A percentile compares a stretch with the other conserved stretches of the same genome.
These are phyloP conservation scores for Nasua narica DNA, from an alignment of 2,797 vertebrate species.

Conservation along the genomic window DNA sequence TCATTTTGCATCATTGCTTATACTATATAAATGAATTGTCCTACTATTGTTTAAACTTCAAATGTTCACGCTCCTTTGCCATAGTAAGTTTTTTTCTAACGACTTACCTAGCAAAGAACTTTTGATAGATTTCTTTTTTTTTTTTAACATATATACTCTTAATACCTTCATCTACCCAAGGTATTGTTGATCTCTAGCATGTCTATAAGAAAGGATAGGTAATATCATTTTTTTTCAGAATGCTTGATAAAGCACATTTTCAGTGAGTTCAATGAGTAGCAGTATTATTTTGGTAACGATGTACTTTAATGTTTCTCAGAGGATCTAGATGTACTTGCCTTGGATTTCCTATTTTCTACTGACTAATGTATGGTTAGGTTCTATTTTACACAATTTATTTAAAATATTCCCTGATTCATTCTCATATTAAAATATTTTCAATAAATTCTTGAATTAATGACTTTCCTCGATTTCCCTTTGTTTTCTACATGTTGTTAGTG, in stretches of 20 bases:
- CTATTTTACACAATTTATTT: not conserved
- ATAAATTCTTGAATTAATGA: not conserved
- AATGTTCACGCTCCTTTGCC: not conserved
- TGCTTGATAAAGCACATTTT: not conserved
- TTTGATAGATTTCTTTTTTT: not conserved
- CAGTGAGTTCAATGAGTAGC: not conserved
- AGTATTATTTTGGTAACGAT: not conserved
- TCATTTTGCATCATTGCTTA: not conserved
- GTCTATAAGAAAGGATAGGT: not conserved
- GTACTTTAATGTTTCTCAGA: not conserved
- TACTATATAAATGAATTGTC: not conserved
- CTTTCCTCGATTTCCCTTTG: not conserved
- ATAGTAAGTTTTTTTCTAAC: not conserved
- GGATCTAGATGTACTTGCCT: not conserved
- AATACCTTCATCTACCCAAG: not conserved
- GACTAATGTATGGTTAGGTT: not conserved
- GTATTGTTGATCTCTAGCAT: not conserved
- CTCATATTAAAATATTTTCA: not conserved
- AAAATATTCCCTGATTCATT: not conserved
- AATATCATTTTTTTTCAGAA: not conserved
- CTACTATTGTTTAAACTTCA: not conserved
- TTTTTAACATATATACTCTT: not conserved
- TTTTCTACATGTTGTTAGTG: not conserved
- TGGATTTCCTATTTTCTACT: not conserved
- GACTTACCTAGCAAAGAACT: not conserved